Evolutionary conservation across 1,140 invertebrate genomes (phyloP).

Genomic region (Drosophila carrolli): DNA sequence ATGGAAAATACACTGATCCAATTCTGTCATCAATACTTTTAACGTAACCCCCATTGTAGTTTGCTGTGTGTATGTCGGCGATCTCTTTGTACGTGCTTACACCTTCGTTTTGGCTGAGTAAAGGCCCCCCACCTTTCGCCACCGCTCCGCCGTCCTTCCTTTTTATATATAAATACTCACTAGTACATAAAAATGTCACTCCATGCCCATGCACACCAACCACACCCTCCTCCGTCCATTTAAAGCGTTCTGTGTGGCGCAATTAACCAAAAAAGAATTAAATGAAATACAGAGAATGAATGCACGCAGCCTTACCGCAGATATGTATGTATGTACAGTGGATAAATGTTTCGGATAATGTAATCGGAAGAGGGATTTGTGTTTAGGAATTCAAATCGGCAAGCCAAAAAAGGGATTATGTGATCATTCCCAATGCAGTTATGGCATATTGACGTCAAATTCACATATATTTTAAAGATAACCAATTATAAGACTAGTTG

Average conservation of each 20-base stretch:
- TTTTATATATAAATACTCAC: conserved; percentile 31
- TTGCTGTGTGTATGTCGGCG: conserved; percentile 7
- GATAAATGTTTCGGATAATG: conserved; percentile 5
- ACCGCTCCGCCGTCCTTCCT: neutral
- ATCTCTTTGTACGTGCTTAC: conserved; percentile 63
- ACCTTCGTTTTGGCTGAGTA: conserved; percentile 64
- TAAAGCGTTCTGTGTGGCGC: conserved; percentile 52
- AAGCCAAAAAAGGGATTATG: no score
- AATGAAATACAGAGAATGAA: conserved; percentile 46
- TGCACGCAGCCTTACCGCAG: conserved; percentile 44
- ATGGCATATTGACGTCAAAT: no score
- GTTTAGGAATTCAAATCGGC: no score
- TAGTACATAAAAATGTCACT: conserved; percentile 56
- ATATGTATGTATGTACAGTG: neutral
- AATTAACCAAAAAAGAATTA: conserved; percentile 67
- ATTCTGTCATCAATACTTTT: neutral
- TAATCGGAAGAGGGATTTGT: neutral
- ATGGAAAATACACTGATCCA: no score
- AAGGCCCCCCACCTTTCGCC: conserved; percentile 2
- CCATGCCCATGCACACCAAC: conserved; percentile 38
- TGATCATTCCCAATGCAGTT: no score
- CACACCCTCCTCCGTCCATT: conserved; percentile 27
- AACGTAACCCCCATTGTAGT: conserved; percentile 5
- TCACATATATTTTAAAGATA: no score
- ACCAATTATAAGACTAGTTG: no score